Evolutionary conservation across 1,140 invertebrate genomes (phyloP).

Genomic region (Planococcus citri): DNA sequence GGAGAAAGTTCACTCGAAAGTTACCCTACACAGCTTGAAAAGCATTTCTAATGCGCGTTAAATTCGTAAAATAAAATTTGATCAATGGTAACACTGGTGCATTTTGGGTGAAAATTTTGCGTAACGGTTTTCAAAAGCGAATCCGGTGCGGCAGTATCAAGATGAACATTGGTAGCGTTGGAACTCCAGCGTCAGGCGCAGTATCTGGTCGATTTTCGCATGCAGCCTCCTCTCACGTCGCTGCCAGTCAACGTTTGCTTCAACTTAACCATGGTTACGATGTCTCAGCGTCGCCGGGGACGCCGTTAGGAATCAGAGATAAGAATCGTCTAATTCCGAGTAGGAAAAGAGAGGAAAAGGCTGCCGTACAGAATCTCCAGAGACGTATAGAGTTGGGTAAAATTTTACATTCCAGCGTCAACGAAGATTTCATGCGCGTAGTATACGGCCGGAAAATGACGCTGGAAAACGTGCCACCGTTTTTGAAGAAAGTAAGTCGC

Average conservation of each 20-base stretch:
- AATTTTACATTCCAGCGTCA: slow-evolving; percentile 5
- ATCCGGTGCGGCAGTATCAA: not conserved
- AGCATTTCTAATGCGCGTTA: not conserved
- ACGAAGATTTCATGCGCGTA: slow-evolving; percentile 13
- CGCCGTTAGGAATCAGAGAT: slow-evolving; percentile 2
- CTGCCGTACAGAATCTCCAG: not conserved
- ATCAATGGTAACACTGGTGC: not conserved
- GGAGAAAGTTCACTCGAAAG: too few species aligned
- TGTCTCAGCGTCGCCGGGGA: not conserved
- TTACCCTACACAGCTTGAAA: too few species aligned
- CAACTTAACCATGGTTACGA: slow-evolving; percentile 1
- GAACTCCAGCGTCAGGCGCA: not conserved
- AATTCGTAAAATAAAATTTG: not conserved
- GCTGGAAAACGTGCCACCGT: slow-evolving; percentile 4
- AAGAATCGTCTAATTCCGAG: not conserved
- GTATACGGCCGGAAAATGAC: slow-evolving; percentile 1
- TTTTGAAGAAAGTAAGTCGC: not conserved
- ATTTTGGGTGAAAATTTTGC: not conserved
- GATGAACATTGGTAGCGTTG: not conserved
- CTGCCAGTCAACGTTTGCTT: slow-evolving; percentile 2
- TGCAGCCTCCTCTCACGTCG: not conserved
- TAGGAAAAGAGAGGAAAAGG: not conserved
- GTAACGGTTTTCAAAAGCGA: not conserved
- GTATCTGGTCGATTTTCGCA: not conserved
- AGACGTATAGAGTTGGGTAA: not conserved